These are phyloP conservation scores for Capromys pilorides DNA, from an alignment of 2,797 vertebrate genomes.

Conservation along the genomic window DNA sequence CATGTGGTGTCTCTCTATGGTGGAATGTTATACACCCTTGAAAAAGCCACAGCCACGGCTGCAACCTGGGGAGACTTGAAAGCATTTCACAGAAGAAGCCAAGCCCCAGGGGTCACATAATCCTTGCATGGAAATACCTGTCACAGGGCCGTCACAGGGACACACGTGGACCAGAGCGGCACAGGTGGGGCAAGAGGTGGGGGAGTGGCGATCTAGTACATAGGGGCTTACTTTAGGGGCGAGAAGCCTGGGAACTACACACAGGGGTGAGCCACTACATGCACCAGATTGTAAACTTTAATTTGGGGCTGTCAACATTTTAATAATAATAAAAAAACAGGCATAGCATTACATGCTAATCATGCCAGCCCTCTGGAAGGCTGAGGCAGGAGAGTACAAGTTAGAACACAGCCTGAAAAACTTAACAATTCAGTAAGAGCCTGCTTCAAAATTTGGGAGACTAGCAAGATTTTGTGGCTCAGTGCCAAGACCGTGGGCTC, in stretches of 20 bases:
- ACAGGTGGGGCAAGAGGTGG: not conserved
- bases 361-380: not conserved
- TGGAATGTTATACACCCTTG: not conserved
- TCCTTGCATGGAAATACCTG: accelerated
- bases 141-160: not conserved
- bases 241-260: too few species aligned
- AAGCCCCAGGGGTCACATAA: not conserved
- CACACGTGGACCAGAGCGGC: not conserved
- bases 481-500: not conserved
- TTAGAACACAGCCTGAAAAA: not conserved
- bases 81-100: not conserved
- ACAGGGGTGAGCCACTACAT: not conserved
- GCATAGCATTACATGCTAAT: not conserved
- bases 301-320: not conserved
- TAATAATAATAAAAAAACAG: not conserved
- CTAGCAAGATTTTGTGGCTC: not conserved
- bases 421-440: not conserved
- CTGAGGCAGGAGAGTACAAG: not conserved
- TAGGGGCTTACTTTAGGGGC: not conserved
- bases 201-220: too few species aligned
- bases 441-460: not conserved
- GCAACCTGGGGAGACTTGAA: accelerated
- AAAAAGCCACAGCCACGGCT: accelerated
- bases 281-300: not conserved
- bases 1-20: accelerated